A percentile compares a stretch with the other conserved stretches of the same genome.
Evolutionary conservation across 2,888 invertebrate genomes (phyloP).

Genomic region (Drosophila bunnanda): DNA sequence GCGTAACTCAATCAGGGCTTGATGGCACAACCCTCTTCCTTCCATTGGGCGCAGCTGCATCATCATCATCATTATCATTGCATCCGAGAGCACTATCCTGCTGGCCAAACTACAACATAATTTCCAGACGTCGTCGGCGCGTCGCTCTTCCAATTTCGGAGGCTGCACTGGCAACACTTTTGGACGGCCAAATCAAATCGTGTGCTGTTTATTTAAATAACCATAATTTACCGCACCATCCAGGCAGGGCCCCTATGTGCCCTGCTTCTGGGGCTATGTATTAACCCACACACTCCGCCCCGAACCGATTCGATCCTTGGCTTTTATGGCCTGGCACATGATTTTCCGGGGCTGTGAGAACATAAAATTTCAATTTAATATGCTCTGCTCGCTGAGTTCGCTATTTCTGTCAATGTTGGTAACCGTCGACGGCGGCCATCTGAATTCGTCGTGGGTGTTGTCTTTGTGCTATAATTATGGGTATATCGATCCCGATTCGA

Average conservation of each 20-base stretch:
- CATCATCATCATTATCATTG: slow-evolving; percentile 27
- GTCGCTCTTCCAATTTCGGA: slow-evolving; percentile 63
- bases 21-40: slow-evolving; percentile 77
- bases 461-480: slow-evolving; percentile 15
- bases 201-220: slow-evolving; percentile 85
- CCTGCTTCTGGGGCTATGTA: slow-evolving; percentile 71
- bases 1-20: slow-evolving; percentile 84
- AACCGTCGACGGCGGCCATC: too few relatives aligned
- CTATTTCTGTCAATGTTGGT: too few relatives aligned
- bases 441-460: slow-evolving; percentile 25
- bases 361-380: slow-evolving; percentile 82
- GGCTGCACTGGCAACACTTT: slow-evolving; percentile 76
- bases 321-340: slow-evolving; percentile 63
- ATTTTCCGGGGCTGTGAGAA: slow-evolving; percentile 71
- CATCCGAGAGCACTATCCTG: slow-evolving; percentile 33
- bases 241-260: slow-evolving; percentile 27
- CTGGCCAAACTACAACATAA: slow-evolving; percentile 71
- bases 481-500: not conserved
- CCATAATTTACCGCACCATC: slow-evolving; percentile 79
- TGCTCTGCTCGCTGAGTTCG: slow-evolving; percentile 44
- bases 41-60: slow-evolving; percentile 35
- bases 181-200: slow-evolving; percentile 81
- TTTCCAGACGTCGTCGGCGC: slow-evolving; percentile 52
- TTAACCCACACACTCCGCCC: slow-evolving; percentile 62
- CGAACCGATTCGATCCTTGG: slow-evolving; percentile 21